Evolutionary conservation across 1,140 invertebrate genomes (phyloP).

Genomic region (Drosophila seguyi): DNA sequence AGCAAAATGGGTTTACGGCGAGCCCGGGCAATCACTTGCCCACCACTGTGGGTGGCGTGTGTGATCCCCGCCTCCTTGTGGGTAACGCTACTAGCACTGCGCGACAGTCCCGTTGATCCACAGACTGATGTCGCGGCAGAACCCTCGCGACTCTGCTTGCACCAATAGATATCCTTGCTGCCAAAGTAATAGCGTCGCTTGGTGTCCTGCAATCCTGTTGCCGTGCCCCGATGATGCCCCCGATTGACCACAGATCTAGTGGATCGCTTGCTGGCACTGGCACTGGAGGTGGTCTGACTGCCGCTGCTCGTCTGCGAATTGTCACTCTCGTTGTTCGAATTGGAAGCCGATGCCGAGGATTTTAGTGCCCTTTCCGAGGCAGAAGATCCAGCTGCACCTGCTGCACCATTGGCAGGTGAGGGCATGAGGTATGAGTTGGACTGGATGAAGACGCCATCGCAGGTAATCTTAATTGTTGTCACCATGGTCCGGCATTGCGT

Average conservation of each 20-base stretch:
- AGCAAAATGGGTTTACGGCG: constrained; percentile 64
- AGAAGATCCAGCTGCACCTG: constrained; percentile 14
- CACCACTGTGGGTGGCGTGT: constrained; percentile 23
- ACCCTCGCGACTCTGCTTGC: constrained; percentile 67
- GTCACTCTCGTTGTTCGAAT: constrained; percentile 66
- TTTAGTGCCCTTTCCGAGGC: constrained; percentile 11
- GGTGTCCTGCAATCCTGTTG: constrained; percentile 41
- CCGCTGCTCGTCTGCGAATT: constrained; percentile 71
- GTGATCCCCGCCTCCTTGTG: constrained; percentile 51
- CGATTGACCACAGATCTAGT: constrained; percentile 21
- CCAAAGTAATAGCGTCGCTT: constrained; percentile 73
- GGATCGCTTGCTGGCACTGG: constrained; percentile 30
- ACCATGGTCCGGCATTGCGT: constrained; percentile 71
- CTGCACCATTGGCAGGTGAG: constrained; percentile 15
- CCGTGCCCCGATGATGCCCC: not conserved
- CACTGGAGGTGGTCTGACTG: constrained; percentile 49
- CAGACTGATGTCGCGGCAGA: not conserved
- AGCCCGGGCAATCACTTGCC: constrained; percentile 59
- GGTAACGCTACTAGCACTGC: constrained; percentile 65
- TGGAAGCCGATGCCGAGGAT: constrained; percentile 7
- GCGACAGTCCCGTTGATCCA: constrained; percentile 22
- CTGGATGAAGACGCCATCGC: constrained; percentile 84
- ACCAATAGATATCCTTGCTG: constrained; percentile 80
- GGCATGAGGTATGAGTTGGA: constrained; percentile 82
- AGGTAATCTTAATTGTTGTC: constrained; percentile 85